Evolutionary conservation across 2,888 invertebrate genomes (phyloP), one percentile per base, ranked within the genome.

Genomic region (Hedya salicella): DNA sequence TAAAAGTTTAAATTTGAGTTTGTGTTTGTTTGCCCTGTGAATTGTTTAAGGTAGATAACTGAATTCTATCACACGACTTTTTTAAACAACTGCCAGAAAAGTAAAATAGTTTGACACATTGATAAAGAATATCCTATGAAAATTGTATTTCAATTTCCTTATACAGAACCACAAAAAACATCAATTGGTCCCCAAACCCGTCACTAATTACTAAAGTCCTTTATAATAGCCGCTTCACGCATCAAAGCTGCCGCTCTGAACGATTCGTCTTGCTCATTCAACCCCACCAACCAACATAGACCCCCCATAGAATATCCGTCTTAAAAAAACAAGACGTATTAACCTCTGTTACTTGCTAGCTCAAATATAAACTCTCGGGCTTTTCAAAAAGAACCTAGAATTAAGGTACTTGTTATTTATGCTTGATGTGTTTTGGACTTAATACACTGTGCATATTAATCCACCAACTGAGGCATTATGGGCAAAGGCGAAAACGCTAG

Each of bases 201-300:
- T 42, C 52, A 13, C 59, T 59, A 65, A 65, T 59, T 65, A 65
- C 46, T 21, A 39, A 40, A 21, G 75, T 76, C 81, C 81, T 84
- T 87, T 83, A 78, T 82, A 79, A 78, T 77, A 74, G 78, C 88
- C 86, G 86, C 85, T 75, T 72, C 69, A 68, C 71, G 79, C 78
- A 84, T 89, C 86, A 91, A 89, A 91, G 75, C 67, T n/a, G 75
- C 91, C 91, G 90, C 81, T 17, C 71, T 85, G 91, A 91, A 85
- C 90, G 91, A 91, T 91, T 91, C 88, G 89, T 91, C 87, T 78
- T 83, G 83, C 80, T 87, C 83, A 85, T 88, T 89, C 83, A 88
- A 81, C 50, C 66, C 13, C 66, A 69, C 88, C 87, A 86, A 54
- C 69, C 39, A 71, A 67, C 42, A 32, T 62, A 77, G 86, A 81